A percentile compares a stretch with the other conserved stretches of the same genome.
Evolutionary conservation across 2,888 invertebrate genomes (phyloP).

Genomic region (Ornithoptera priamus): DNA sequence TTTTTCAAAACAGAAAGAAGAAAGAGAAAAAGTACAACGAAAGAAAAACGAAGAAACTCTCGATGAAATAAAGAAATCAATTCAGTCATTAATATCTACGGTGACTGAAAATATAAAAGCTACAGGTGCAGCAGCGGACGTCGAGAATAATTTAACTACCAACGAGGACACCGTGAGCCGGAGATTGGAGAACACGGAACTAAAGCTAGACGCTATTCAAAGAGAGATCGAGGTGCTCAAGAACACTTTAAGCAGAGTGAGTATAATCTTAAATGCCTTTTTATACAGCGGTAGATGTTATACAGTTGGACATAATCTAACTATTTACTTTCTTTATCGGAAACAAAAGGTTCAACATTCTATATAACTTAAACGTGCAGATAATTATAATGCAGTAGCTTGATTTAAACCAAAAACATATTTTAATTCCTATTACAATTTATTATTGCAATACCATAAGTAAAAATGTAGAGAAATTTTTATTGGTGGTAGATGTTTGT

Average conservation of each 20-base stretch:
- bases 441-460: no score
- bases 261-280: conserved; percentile 15
- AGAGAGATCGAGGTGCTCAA: conserved; percentile 59
- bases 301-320: no score
- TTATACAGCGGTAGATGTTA: no score
- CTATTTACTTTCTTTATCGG: no score
- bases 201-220: conserved; percentile 63
- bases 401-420: no score
- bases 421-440: no score
- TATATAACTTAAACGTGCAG: no score
- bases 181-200: conserved; percentile 60
- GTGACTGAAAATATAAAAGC: conserved; percentile 43
- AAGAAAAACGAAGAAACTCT: conserved; percentile 82
- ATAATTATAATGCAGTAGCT: no score
- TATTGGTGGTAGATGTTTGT: no score
- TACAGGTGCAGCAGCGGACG: conserved; percentile 35
- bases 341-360: no score
- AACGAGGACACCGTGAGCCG: conserved; percentile 49
- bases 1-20: conserved; percentile 77
- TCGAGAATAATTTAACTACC: conserved; percentile 56
- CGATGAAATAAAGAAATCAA: conserved; percentile 60
- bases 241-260: conserved; percentile 58
- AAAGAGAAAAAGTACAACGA: conserved; percentile 82
- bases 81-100: conserved; percentile 50
- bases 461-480: no score